These are phyloP conservation scores for Glossosoma conforme DNA, from an alignment of 1,140 invertebrate species.

Conservation along the genomic window DNA sequence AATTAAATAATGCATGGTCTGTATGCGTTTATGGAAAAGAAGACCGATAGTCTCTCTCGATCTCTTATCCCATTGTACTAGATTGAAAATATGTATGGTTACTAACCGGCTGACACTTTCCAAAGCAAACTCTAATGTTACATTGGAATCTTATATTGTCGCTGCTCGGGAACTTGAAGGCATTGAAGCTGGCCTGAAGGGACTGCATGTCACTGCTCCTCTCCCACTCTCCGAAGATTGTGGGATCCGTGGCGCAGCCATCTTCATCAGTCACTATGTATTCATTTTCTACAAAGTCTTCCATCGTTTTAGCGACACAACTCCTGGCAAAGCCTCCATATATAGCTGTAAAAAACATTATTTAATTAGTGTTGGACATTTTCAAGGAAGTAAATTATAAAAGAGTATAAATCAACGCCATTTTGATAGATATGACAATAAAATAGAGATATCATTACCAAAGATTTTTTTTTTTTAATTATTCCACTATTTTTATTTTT, in stretches of 20 bases:
- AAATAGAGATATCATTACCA: not conserved
- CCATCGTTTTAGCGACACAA: constrained; percentile 89
- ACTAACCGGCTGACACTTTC: constrained; percentile 88
- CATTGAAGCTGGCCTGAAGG: constrained; percentile 83
- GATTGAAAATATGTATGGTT: not conserved
- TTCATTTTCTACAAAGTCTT: constrained; percentile 83
- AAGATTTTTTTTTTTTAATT: not conserved
- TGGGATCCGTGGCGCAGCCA: constrained; percentile 87
- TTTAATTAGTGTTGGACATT: not conserved
- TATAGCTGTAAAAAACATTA: constrained; percentile 60
- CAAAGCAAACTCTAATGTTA: constrained; percentile 92
- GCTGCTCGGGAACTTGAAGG: constrained; percentile 93
- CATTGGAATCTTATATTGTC: constrained; percentile 95
- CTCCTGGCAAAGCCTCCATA: constrained; percentile 91
- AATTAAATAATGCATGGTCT: no score
- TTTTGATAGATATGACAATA: not conserved
- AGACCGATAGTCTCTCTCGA: no score
- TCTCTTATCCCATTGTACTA: no score
- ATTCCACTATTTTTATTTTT: no score
- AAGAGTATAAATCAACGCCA: no score
- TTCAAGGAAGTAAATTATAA: not conserved
- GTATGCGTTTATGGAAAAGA: no score
- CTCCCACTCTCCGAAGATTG: constrained; percentile 91
- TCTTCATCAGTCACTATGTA: constrained; percentile 91
- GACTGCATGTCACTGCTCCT: constrained; percentile 78